Base-by-base conservation (phyloP, 2,888 invertebrate genomes). In the Agonopterix alstromeriana region DNA sequence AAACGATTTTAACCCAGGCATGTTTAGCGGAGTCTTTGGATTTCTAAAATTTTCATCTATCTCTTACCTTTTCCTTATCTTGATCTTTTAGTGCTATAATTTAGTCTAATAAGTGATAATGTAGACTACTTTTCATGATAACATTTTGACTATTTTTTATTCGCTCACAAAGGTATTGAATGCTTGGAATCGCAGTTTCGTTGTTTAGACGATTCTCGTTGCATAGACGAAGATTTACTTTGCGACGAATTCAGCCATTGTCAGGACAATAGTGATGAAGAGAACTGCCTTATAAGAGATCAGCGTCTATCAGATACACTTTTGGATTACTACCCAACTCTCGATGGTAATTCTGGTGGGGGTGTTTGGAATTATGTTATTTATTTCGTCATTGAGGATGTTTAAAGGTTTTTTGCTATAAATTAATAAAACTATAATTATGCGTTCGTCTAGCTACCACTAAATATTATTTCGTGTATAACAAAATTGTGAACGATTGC, bases 241-340 rank as follows among this genome's bases (percentile, higher is more conserved):
- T 94, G 94, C 84, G 91, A 94, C 73, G 89, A 89, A 62, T 65
- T 67, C 64, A 68, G 70, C 60, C 91, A 93, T 76, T 94, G 94
- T 82, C 74, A 65, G 58, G 92, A 93, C 73, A 75, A 82, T 69
- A 92, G 91, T 63, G 93, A 93, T 74, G 93, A 93, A 76, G 76
- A 79, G 61, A 82, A 87, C 77, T 91, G 91, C 77, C 72, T 89
- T 70, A 77, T 77, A 67, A 73, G 79, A 70, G 76, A 83, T 67
- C 90, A 90, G 61, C 79, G 76, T 48, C 63, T 67, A 53, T 63
- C 67, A 50, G 60, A 56, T 43, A 50, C 52, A 27, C 46, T 38
- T 10, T 43, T 10, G 17, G 51, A 51, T 3, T 14, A 36, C 45
- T 36, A 43, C 35, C 2, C 35, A 11, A 11, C 46, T 46, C 14